Conservation (phyloP, 2,797 vertebrate genomes). For the Molothrus ater region DNA sequence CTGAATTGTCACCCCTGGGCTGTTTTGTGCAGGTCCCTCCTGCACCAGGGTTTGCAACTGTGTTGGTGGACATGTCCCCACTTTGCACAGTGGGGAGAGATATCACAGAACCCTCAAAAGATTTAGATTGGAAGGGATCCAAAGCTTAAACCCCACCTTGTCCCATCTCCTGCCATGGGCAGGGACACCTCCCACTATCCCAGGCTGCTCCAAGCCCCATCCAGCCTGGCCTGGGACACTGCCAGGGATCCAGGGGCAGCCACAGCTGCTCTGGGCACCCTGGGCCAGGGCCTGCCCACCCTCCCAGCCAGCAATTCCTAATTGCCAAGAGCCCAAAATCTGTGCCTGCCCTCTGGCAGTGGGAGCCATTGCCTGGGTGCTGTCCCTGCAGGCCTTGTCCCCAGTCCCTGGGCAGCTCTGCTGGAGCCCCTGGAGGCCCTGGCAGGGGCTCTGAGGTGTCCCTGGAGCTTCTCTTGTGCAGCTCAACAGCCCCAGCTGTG, state of each 20-base stretch:
- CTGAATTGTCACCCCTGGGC: background rate
- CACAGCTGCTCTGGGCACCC: background rate
- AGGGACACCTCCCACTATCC: background rate
- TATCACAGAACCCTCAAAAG: accelerated
- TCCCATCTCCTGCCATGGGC: accelerated
- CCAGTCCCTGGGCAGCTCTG: background rate
- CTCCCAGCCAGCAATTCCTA: accelerated
- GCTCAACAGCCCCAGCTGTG: background rate
- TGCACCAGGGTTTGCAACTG: background rate
- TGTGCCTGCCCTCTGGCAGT: background rate
- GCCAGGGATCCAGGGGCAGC: background rate
- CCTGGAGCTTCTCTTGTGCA: background rate
- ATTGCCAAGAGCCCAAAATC: no score
- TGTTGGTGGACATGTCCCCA: background rate
- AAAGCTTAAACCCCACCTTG: accelerated
- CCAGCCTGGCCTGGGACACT: no score
- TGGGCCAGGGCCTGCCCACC: accelerated
- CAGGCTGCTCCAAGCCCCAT: no score
- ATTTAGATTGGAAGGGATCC: background rate
- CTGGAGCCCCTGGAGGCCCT: background rate
- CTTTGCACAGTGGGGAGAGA: background rate
- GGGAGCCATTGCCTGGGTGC: background rate
- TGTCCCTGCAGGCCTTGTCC: accelerated
- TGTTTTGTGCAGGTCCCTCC: background rate
- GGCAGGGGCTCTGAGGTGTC: background rate